phyloP scores from a whole-genome alignment of 2,113 vertebrate species.

The Gallinago paraguaiae region DNA sequence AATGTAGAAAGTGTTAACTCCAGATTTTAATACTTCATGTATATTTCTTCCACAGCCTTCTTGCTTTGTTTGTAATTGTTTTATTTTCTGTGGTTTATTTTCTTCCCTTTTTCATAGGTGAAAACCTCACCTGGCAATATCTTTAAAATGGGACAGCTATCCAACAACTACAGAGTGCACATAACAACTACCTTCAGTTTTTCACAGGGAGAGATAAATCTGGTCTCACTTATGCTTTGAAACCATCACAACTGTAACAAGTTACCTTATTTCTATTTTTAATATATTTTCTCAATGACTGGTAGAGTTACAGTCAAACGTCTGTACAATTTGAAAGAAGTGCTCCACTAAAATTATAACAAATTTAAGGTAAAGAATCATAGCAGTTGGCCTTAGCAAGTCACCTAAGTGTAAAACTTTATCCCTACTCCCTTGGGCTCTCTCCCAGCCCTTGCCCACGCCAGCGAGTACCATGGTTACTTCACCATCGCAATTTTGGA shows the following conservation, averaged over 20 bases:
- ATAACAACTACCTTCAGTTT: not conserved
- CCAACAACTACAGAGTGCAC: not conserved
- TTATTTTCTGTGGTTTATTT: not conserved
- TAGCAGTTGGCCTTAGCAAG: not conserved
- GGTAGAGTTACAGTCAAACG: not conserved
- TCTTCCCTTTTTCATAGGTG: not conserved
- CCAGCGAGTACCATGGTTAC: slow-evolving; percentile 37
- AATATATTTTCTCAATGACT: not conserved
- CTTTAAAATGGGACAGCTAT: not conserved
- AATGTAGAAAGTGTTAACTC: not conserved
- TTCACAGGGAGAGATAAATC: not conserved
- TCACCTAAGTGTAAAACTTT: not conserved
- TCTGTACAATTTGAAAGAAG: not conserved
- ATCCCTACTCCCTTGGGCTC: not conserved
- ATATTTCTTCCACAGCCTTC: not conserved
- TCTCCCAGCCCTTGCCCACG: not conserved
- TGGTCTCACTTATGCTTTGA: not conserved
- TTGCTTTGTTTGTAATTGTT: not conserved
- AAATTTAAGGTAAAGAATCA: not conserved
- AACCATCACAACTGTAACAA: not conserved
- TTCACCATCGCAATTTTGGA: slow-evolving; percentile 26
- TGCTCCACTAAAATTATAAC: not conserved
- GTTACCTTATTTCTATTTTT: not conserved
- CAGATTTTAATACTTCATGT: not conserved
- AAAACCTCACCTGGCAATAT: not conserved